Evolutionary conservation across 2,888 invertebrate species (phyloP).

Genomic region (Ormyrus rosae): DNA sequence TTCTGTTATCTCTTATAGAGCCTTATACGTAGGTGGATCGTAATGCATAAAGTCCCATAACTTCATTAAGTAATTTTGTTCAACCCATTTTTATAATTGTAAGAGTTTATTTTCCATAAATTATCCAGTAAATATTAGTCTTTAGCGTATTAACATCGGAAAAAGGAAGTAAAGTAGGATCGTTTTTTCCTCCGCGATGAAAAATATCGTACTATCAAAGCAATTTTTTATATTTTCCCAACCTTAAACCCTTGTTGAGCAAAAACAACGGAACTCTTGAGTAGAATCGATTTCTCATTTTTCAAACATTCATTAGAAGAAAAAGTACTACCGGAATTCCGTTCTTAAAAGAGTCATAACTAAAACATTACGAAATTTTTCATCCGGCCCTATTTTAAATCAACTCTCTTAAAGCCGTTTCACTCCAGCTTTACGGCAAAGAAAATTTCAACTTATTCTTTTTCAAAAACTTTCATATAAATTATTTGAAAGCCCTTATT

Average conservation of each 20-base stretch:
- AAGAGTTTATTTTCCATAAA: no score
- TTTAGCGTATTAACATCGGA: neutral
- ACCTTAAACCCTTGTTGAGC: slow-evolving; percentile 6
- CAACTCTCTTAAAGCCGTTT: neutral
- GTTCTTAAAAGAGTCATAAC: slow-evolving; percentile 32
- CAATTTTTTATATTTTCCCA: slow-evolving; percentile 23
- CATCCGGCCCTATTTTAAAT: neutral
- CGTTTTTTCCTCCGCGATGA: slow-evolving; percentile 7
- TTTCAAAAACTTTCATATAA: no score
- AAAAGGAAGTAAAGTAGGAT: slow-evolving; percentile 10
- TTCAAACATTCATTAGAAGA: slow-evolving; percentile 36
- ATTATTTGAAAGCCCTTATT: no score
- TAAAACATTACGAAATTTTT: slow-evolving; percentile 11
- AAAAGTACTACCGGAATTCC: neutral
- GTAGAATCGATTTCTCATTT: slow-evolving; percentile 47
- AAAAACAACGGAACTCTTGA: slow-evolving; percentile 12
- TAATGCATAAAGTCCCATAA: no score
- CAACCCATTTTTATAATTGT: no score
- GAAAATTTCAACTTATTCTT: no score
- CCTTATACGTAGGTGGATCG: no score
- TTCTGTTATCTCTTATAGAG: no score
- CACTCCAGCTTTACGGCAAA: no score
- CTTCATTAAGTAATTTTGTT: no score
- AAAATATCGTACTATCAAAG: slow-evolving; percentile 2
- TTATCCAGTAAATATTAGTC: no score